These are phyloP conservation scores for Phania funesta DNA, from an alignment of 2,888 invertebrate genomes.

Conservation along the genomic window DNA sequence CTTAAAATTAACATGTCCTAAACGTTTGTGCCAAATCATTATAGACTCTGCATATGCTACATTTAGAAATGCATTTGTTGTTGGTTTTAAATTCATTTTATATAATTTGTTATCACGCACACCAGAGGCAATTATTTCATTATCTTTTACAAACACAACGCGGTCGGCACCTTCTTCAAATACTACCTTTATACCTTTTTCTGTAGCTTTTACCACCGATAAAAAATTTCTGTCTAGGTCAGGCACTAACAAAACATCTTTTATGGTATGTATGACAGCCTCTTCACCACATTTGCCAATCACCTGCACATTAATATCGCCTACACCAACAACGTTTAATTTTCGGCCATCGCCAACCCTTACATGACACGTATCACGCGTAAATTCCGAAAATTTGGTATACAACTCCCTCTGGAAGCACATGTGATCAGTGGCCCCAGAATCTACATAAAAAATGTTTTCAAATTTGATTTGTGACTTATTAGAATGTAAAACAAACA, in stretches of 20 bases:
- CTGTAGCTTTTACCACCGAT: too few relatives aligned
- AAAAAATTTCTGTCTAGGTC: constrained; percentile 52
- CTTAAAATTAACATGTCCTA: too few relatives aligned
- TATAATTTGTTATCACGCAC: too few relatives aligned
- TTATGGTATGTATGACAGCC: constrained; percentile 28
- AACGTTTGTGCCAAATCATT: too few relatives aligned
- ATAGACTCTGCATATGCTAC: too few relatives aligned
- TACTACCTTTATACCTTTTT: too few relatives aligned
- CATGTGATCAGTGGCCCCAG: constrained; percentile 69
- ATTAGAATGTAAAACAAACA: constrained; percentile 51
- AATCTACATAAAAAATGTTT: constrained; percentile 66
- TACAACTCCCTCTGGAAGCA: constrained; percentile 59
- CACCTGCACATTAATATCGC: too few relatives aligned
- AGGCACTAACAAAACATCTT: constrained; percentile 56
- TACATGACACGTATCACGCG: constrained; percentile 26
- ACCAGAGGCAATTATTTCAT: constrained; percentile 48
- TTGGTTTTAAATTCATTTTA: too few relatives aligned
- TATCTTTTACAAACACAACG: constrained; percentile 24
- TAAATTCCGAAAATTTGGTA: constrained; percentile 21
- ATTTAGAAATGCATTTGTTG: too few relatives aligned
- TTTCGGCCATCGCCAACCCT: constrained; percentile 65
- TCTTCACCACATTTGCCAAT: constrained; percentile 39
- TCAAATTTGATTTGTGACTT: constrained; percentile 24
- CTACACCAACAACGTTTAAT: constrained; percentile 55
- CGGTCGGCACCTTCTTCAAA: too few relatives aligned